phyloP scores from a whole-genome alignment of 2,888 invertebrate species.

The Melinopterus prodromus region DNA sequence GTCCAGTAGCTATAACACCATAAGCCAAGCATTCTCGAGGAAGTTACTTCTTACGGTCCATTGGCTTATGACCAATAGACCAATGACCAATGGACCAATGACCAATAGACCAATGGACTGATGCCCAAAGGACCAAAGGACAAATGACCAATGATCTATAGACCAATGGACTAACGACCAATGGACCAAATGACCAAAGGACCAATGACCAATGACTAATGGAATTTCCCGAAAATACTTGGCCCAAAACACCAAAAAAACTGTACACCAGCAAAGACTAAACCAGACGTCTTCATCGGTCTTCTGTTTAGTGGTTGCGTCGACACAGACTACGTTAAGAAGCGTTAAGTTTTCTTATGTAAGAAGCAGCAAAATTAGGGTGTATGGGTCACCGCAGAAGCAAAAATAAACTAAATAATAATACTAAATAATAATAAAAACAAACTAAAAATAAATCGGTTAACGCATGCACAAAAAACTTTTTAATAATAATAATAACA shows the following conservation, averaged over 20 bases:
- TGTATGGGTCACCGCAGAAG: slow-evolving; percentile 37
- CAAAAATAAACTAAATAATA: slow-evolving; percentile 33
- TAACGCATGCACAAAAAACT: slow-evolving; percentile 24
- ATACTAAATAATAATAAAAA: slow-evolving; percentile 24
- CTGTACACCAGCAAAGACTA: background rate
- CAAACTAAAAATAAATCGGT: slow-evolving; percentile 9
- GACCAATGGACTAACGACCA: no score
- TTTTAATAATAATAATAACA: slow-evolving; percentile 14
- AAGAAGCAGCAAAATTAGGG: slow-evolving; percentile 35
- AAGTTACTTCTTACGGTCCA: no score
- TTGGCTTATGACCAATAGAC: no score
- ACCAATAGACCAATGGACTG: no score
- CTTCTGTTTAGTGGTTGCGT: slow-evolving; percentile 5
- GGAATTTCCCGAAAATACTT: slow-evolving; percentile 19
- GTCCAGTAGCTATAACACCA: slow-evolving; percentile 5
- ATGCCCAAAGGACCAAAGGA: no score
- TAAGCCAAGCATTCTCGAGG: background rate
- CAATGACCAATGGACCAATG: no score
- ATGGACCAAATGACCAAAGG: no score
- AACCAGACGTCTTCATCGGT: background rate
- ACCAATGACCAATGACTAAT: no score
- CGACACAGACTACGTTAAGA: background rate
- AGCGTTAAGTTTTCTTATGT: background rate
- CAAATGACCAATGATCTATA: no score
- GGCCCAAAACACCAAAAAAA: background rate